A percentile compares a stretch with the other conserved stretches of the same genome.
Conservation (phyloP, 2,797 vertebrate species). For the Valencia hispanica region DNA sequence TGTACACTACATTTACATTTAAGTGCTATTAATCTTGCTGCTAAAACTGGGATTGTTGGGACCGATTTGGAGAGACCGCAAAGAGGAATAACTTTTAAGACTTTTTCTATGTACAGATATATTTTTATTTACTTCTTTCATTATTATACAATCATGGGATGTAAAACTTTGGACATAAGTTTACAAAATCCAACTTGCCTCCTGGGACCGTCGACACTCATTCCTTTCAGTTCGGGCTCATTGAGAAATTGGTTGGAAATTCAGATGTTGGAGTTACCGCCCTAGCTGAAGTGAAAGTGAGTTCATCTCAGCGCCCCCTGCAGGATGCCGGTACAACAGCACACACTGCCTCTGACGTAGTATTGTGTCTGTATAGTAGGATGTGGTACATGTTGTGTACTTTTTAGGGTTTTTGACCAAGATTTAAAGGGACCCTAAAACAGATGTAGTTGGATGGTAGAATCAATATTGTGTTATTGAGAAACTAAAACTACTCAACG, state of each 20-base stretch:
- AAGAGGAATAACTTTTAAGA: slow-evolving; percentile 67
- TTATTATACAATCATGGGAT: slow-evolving; percentile 43
- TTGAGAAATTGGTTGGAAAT: slow-evolving; percentile 10
- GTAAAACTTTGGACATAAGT: slow-evolving; percentile 52
- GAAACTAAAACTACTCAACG: background rate
- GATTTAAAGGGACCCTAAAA: slow-evolving; percentile 52
- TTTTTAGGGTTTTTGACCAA: slow-evolving; percentile 70
- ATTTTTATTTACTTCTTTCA: slow-evolving; percentile 60
- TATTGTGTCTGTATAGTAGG: slow-evolving; percentile 69
- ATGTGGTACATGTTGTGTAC: slow-evolving; percentile 69
- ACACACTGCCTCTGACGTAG: slow-evolving; percentile 80
- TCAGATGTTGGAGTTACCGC: background rate
- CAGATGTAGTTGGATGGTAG: background rate
- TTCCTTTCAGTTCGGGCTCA: slow-evolving; percentile 11
- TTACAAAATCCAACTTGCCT: slow-evolving; percentile 65
- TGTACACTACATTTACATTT: slow-evolving; percentile 68
- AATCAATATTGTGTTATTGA: background rate
- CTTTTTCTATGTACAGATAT: slow-evolving; percentile 86
- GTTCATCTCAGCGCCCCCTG: slow-evolving; percentile 15
- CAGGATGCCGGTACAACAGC: slow-evolving; percentile 76
- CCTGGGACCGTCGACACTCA: slow-evolving; percentile 12
- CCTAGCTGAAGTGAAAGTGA: slow-evolving; percentile 1
- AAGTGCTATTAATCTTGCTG: slow-evolving; percentile 90
- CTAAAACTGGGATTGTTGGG: slow-evolving; percentile 78
- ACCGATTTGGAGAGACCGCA: slow-evolving; percentile 60